Evolutionary conservation across 2,797 vertebrate species (phyloP).

Genomic region (Paramormyrops hopkinsi): DNA sequence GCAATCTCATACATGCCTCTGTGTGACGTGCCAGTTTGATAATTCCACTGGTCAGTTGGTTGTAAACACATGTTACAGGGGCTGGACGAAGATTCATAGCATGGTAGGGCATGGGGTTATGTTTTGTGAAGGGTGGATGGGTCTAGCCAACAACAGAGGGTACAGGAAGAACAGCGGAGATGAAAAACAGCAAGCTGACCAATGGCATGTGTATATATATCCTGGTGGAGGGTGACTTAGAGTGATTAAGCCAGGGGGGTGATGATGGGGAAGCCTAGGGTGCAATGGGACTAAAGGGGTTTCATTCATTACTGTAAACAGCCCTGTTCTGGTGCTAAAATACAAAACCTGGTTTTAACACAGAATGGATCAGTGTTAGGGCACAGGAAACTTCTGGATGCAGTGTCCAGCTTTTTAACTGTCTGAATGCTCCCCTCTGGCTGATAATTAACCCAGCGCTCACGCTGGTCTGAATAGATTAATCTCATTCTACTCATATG

Average conservation of each 20-base stretch:
- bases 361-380: not conserved
- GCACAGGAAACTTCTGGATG: not conserved
- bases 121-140: not conserved
- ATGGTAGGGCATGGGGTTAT: not conserved
- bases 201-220: not conserved
- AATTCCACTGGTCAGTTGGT: not conserved
- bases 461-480: not conserved
- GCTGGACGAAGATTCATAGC: not conserved
- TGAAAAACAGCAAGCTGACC: not conserved
- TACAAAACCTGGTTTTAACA: constrained; percentile 36
- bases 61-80: not conserved
- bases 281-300: constrained; percentile 41
- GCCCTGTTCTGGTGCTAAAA: constrained; percentile 48
- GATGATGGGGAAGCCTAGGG: constrained; percentile 14
- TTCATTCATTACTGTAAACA: constrained; percentile 55
- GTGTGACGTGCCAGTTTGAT: not conserved
- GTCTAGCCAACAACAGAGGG: not conserved
- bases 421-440: not conserved
- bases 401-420: not conserved
- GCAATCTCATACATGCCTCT: not conserved
- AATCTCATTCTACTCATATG: not conserved
- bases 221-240: not conserved
- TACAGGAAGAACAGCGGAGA: not conserved
- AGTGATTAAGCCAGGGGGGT: not conserved
- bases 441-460: not conserved